Evolutionary conservation across 2,888 invertebrate genomes (phyloP).

Genomic region (Oxycera nigricornis): DNA sequence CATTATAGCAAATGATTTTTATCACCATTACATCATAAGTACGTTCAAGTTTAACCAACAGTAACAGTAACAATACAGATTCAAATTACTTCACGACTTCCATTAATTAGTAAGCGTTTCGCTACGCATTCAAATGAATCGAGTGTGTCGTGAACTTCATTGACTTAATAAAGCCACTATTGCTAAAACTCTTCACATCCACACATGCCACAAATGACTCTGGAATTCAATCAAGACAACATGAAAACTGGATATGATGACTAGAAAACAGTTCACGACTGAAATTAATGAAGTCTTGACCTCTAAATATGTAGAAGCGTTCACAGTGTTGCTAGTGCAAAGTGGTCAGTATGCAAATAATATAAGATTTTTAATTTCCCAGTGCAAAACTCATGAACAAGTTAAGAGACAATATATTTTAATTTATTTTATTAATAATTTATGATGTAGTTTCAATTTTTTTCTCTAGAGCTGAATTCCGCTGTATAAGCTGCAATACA

Average conservation of each 20-base stretch:
- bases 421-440: no score
- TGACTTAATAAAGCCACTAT: background rate
- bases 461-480: no score
- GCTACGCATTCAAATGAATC: slow-evolving; percentile 1
- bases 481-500: no score
- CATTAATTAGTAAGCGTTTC: slow-evolving; percentile 5
- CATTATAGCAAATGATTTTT: background rate
- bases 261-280: background rate
- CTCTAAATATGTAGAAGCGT: background rate
- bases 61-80: background rate
- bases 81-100: background rate
- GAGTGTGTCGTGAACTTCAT: slow-evolving; percentile 4
- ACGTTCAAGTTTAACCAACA: background rate
- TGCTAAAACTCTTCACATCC: background rate
- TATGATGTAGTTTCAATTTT: no score
- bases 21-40: background rate
- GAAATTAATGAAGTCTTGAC: background rate
- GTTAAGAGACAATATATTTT: no score
- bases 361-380: no score
- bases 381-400: no score
- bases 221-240: background rate
- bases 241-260: background rate
- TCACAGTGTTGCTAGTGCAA: background rate
- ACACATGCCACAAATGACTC: background rate
- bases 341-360: no score